Evolutionary conservation across 2,888 invertebrate species (phyloP), one percentile per base, ranked within the genome.

Genomic region (Yponomeuta malinellus): DNA sequence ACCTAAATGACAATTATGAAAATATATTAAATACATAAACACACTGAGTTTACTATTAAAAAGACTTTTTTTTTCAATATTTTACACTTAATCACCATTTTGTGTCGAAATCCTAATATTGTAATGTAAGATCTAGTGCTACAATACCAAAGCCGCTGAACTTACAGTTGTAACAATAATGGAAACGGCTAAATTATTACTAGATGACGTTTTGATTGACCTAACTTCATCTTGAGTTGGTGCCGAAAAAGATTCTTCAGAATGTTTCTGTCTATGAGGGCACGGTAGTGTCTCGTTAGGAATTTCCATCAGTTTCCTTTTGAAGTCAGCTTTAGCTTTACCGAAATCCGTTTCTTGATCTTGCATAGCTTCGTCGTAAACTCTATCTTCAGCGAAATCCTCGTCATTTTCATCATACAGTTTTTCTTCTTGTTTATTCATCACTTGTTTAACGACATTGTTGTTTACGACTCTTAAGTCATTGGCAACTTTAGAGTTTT

Each of bases 141-240:
- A 59, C 52, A 59, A 59, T 15, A 15, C 52, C 15, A 59, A 3
- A 59, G 12, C 52, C 4, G 8, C 12, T 59, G 15, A 12, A 15
- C 12, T 59, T 59, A 59, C 52, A 15, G 5, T 59, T 59, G 52
- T 59, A 15, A 68, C 10, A 15, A n/a, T 43, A 23, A 48, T 48
- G 15, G 43, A 68, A 23, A 68, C 43, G 2, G 29, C 23, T 29
- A 68, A 0, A 23, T 12, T 68, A 23, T 8, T 74, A 75, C 81
- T 79, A 29, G 86, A 85, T 63, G 89, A 86, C 48, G 89, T 81
- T 76, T 88, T 86, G 76, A 86, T 90, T 78, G 88, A 90, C 77
- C 87, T 90, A 31, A 91, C 91, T 82, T 91, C 91, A 65, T 91
- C 90, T 77, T 90, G 90, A 33, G 89, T 90, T 0, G 91, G 90